Percentiles rank a stretch among this genome's conserved stretches.
These are phyloP conservation scores for Heliconius ethilla DNA, from an alignment of 2,888 invertebrate species.

Conservation along the genomic window DNA sequence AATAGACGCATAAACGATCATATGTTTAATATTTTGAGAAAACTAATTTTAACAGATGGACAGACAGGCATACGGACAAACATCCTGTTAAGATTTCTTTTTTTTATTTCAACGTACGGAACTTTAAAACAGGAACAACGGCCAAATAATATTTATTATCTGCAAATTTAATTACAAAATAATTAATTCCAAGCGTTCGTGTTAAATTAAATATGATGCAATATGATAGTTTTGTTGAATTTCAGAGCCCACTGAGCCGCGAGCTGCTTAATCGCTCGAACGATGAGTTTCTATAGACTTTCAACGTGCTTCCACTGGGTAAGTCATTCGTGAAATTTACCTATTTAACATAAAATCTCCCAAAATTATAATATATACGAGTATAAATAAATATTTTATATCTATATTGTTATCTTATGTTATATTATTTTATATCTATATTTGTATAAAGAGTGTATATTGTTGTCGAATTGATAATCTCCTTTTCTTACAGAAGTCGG, in stretches of 20 bases:
- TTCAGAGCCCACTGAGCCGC: slow-evolving; percentile 28
- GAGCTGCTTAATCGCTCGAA: slow-evolving; percentile 29
- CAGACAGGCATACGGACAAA: no score
- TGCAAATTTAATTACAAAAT: not conserved
- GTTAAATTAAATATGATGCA: slow-evolving; percentile 29
- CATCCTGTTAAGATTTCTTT: no score
- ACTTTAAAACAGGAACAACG: no score
- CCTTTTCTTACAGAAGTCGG: no score
- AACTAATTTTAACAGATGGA: no score
- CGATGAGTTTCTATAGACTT: slow-evolving; percentile 29
- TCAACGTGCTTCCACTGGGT: not conserved
- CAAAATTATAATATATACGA: not conserved
- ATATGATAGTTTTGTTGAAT: slow-evolving; percentile 31
- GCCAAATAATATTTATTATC: no score
- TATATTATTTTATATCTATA: no score
- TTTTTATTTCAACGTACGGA: no score
- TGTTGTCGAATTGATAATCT: no score
- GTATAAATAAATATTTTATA: not conserved
- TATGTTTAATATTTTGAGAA: no score
- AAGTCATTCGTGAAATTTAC: slow-evolving; percentile 9
- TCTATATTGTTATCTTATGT: not conserved
- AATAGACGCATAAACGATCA: no score
- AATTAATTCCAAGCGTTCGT: slow-evolving; percentile 12
- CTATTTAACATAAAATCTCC: not conserved
- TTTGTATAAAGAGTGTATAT: no score